phyloP scores from a whole-genome alignment of 2,797 vertebrate genomes.

The Benthosema pterotum region DNA sequence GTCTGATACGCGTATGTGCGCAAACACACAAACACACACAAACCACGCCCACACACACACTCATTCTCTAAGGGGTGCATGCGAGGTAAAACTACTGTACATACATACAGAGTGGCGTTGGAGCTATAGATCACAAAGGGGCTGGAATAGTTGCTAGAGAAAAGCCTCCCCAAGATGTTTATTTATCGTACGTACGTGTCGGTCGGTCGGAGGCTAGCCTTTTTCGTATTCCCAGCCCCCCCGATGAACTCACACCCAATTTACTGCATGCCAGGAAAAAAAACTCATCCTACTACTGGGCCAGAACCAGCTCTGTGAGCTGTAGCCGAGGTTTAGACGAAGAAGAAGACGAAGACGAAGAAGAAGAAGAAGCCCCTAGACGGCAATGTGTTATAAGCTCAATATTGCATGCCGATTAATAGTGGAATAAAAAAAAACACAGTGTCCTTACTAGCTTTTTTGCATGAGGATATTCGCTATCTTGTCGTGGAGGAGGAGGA shows the following conservation, averaged over 20 bases:
- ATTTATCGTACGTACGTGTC: conserved; percentile 30
- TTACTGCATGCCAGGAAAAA: conserved; percentile 83
- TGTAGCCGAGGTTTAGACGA: conserved; percentile 56
- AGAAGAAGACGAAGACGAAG: no score
- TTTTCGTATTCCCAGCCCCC: conserved; percentile 54
- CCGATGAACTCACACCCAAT: no score
- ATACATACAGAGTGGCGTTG: conserved; percentile 72
- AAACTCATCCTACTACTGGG: conserved; percentile 57
- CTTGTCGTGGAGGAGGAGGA: conserved; percentile 53
- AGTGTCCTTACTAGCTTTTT: conserved; percentile 78
- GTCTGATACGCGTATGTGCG: conserved; percentile 7
- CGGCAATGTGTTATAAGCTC: conserved; percentile 82
- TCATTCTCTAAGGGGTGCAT: conserved; percentile 71
- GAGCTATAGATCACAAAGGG: conserved; percentile 57
- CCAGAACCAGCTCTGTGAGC: conserved; percentile 72
- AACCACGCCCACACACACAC: conserved; percentile 8
- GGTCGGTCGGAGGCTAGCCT: conserved; percentile 58
- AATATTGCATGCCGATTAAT: conserved; percentile 85
- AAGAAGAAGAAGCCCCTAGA: conserved; percentile 67
- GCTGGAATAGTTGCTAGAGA: conserved; percentile 47
- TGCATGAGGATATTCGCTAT: conserved; percentile 82
- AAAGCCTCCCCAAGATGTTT: conserved; percentile 47
- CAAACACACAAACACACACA: conserved; percentile 5
- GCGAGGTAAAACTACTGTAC: conserved; percentile 69
- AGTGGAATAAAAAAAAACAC: conserved; percentile 80